These are phyloP conservation scores for Acropternis orthonyx DNA, from an alignment of 2,797 vertebrate genomes.

Conservation along the genomic window DNA sequence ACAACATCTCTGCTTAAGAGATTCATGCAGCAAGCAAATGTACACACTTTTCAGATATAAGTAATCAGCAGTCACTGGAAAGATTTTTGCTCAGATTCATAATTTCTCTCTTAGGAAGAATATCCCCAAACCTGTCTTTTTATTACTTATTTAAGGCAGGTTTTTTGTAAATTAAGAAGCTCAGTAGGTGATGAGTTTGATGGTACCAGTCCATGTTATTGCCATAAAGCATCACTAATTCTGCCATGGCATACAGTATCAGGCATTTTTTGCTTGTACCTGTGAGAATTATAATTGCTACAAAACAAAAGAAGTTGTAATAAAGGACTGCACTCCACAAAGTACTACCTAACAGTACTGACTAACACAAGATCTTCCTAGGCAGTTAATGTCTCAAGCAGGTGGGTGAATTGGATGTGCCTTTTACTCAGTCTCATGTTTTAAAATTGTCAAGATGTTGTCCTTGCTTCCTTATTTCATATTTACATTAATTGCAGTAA, in stretches of 20 bases:
- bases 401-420: neutral
- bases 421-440: neutral
- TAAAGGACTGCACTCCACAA: neutral
- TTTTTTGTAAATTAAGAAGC: neutral
- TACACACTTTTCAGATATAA: neutral
- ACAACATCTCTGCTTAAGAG: neutral
- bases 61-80: neutral
- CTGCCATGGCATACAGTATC: neutral
- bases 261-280: neutral
- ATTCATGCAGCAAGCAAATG: neutral
- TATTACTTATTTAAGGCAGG: neutral
- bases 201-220: neutral
- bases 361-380: neutral
- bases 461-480: neutral
- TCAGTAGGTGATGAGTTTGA: accelerated
- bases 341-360: neutral
- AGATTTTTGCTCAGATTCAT: neutral
- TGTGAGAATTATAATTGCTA: neutral
- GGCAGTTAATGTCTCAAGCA: neutral
- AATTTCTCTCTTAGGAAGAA: neutral
- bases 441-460: neutral
- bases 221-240: neutral
- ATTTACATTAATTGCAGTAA: neutral
- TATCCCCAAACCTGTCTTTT: neutral
- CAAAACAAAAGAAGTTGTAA: neutral